Base-by-base conservation (phyloP, 1,140 invertebrate genomes). In the Drosophila oshimai region DNA sequence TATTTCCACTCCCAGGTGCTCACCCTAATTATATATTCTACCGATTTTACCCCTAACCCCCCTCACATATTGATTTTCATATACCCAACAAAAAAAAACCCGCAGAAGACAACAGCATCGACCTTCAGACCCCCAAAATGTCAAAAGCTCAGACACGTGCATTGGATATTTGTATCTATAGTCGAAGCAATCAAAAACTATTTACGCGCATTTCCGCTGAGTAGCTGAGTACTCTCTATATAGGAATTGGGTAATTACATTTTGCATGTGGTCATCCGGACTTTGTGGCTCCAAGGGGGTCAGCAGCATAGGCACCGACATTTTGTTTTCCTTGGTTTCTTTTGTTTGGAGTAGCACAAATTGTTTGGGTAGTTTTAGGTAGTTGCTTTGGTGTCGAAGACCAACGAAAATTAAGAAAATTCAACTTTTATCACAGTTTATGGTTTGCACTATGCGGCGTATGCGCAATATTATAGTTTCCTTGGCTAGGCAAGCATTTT, bases 241-340 rank as follows among this genome's bases (percentile, higher is more conserved):
- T 22, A 39, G 15, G 10, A 31, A 34, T 33, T 24, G 13, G 31
- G 50, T 80, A 87, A 54, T 86, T 86, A 86, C 80, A 81, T 87
- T 86, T 76, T 86, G 61, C 72, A 80, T 87, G 62, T 86, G 81
- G 26, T 86, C 80, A 18, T 86, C 80, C 51, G 53, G 42, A 24
- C 62, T 58, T 20, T 75, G 80, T 7, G 62, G n/a, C 31, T 86
- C 80, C 75, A 80, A 22, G 22, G 75, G 80, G 12, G 71, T 87
- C 33, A 86, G 31, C 46, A 86, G 36, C 80, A 86, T 87, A 28
- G 80, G 76, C 10, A 86, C 81, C 29, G 80, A 84, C 80, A 84
- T 84, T 12, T 46, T 68, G 33, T 7, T 22, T 39, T 50, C 12
- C 13, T 47, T 22, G 41, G 4, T 31, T 22, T 22, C n/a, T n/a